A percentile compares a stretch with the other conserved stretches of the same genome.
Evolutionary conservation across 1,140 invertebrate species (phyloP).

Genomic region (Zophobas atratus): DNA sequence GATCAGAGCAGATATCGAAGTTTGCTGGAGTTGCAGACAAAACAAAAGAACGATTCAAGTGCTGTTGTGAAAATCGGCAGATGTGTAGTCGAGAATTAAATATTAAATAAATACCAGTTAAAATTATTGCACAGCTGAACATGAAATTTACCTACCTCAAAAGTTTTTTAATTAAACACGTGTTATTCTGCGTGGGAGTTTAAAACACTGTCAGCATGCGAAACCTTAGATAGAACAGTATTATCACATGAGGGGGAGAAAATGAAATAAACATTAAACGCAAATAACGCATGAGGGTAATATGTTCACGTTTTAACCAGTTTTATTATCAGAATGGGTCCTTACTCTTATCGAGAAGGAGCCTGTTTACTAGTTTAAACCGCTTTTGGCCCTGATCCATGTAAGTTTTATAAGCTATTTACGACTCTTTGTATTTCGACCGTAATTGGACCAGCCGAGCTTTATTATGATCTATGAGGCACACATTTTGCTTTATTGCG

Average conservation of each 20-base stretch:
- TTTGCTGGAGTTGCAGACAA: conserved; percentile 1
- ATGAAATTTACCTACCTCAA: neutral
- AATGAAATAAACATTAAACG: neutral
- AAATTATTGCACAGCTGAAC: neutral
- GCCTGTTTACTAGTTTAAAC: conserved; percentile 7
- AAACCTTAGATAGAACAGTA: conserved; percentile 11
- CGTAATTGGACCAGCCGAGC: conserved; percentile 44
- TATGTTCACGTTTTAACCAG: conserved; percentile 10
- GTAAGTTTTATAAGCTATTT: conserved; percentile 54
- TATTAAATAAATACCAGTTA: neutral
- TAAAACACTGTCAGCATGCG: neutral
- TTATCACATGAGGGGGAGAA: neutral
- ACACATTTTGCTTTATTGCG: conserved; percentile 40
- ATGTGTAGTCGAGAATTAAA: neutral
- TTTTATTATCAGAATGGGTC: conserved; percentile 21
- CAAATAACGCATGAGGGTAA: conserved; percentile 10
- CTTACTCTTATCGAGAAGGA: conserved; percentile 25
- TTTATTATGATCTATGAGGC: conserved; percentile 52
- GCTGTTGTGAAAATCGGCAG: neutral
- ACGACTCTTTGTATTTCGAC: conserved; percentile 51
- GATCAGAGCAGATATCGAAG: conserved; percentile 10
- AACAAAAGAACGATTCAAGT: neutral
- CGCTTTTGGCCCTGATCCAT: conserved; percentile 51
- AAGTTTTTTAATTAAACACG: conserved; percentile 18
- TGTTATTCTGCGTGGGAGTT: neutral